Percentiles rank a stretch among this genome's conserved stretches.
Conservation (phyloP, 2,888 invertebrate species). For the Orchesella flavescens region DNA sequence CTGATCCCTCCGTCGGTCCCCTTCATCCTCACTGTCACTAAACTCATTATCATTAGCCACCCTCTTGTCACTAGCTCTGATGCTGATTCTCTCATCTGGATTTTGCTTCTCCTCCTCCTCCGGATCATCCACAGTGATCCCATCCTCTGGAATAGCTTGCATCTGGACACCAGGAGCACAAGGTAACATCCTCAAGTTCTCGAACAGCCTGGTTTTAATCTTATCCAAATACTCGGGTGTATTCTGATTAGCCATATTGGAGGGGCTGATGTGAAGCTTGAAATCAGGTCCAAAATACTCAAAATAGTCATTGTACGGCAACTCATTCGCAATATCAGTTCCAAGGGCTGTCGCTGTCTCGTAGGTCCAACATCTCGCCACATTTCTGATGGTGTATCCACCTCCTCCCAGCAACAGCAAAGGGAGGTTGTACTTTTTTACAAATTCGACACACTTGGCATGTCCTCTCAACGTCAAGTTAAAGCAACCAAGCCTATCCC, state of each 20-base stretch:
- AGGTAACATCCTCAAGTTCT: slow-evolving; percentile 96
- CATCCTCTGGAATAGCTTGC: slow-evolving; percentile 85
- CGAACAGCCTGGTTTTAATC: slow-evolving; percentile 93
- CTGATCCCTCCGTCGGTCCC: slow-evolving; percentile 80
- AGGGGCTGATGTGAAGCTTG: slow-evolving; percentile 82
- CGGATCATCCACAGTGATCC: slow-evolving; percentile 82
- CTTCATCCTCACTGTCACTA: slow-evolving; percentile 94
- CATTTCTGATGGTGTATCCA: slow-evolving; percentile 98
- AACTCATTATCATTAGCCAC: slow-evolving; percentile 96
- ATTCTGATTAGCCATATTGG: slow-evolving; percentile 95
- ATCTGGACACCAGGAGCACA: slow-evolving; percentile 98
- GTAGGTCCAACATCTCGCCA: slow-evolving; percentile 99
- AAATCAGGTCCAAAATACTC: slow-evolving; percentile 99
- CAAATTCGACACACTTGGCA: slow-evolving; percentile 97
- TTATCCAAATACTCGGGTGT: slow-evolving; percentile 98
- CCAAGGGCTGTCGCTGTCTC: slow-evolving; percentile 98
- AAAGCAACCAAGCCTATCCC: slow-evolving; percentile 97
- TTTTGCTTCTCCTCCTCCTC: slow-evolving; percentile 91
- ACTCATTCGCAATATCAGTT: slow-evolving; percentile 96
- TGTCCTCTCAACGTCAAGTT: slow-evolving; percentile 95
- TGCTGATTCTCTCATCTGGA: slow-evolving; percentile 86
- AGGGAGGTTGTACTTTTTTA: slow-evolving; percentile 97
- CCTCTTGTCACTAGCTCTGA: slow-evolving; percentile 84
- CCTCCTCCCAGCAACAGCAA: slow-evolving; percentile 78
- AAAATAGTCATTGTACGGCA: slow-evolving; percentile 95